These are phyloP conservation scores for Rhabdomys pumilio DNA, from an alignment of 2,797 vertebrate species.

Conservation along the genomic window DNA sequence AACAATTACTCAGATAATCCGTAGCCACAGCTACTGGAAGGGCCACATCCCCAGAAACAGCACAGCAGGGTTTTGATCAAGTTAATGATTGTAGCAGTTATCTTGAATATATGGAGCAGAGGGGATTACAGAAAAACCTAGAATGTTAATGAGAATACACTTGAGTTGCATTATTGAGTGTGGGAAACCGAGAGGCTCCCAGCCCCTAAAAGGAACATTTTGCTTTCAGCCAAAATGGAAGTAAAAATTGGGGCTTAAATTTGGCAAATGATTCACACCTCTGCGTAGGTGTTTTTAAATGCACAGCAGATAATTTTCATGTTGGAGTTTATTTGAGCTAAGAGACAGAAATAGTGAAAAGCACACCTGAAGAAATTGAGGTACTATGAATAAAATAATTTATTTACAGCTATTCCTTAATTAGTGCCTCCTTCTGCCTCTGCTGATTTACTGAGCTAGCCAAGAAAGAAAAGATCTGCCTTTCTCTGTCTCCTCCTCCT, in stretches of 20 bases:
- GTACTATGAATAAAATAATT: neutral
- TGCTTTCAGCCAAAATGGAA: conserved; percentile 50
- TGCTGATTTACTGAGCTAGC: neutral
- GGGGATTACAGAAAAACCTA: neutral
- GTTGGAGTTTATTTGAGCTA: neutral
- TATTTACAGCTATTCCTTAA: neutral
- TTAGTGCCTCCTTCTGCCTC: neutral
- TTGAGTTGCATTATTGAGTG: conserved; percentile 31
- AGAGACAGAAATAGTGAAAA: neutral
- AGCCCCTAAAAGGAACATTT: neutral
- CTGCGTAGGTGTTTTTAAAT: neutral
- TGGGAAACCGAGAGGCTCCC: neutral
- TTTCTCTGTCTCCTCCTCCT: neutral
- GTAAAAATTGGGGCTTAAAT: conserved; percentile 23
- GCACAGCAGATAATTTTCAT: neutral
- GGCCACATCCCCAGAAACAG: conserved; percentile 1
- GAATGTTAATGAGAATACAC: neutral
- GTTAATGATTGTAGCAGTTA: neutral
- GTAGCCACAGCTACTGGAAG: neutral
- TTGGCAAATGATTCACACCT: neutral
- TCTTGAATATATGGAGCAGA: conserved; percentile 48
- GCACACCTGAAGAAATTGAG: conserved; percentile 22
- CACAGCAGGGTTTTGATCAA: conserved; percentile 57
- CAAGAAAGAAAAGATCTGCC: neutral
- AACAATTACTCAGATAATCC: conserved; percentile 54